phyloP scores from a whole-genome alignment of 2,888 invertebrate genomes.

The Nephrocerus scutellatus region DNA sequence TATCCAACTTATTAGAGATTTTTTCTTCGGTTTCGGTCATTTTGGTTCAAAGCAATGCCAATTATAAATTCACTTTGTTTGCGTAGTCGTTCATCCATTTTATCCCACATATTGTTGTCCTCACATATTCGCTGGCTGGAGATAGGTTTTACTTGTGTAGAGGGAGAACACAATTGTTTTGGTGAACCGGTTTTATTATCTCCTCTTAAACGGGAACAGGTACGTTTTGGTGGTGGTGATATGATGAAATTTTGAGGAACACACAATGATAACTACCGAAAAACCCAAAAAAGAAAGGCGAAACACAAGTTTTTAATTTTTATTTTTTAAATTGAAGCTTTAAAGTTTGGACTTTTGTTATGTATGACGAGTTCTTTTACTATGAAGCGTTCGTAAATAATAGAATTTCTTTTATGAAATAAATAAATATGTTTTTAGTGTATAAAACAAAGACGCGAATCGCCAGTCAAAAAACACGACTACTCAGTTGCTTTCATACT shows the following conservation, averaged over 20 bases:
- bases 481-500: conserved; percentile 2
- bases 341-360: background rate
- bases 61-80: conserved; percentile 6
- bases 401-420: no score
- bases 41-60: background rate
- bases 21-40: conserved; percentile 2
- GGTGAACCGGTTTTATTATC: conserved; percentile 1
- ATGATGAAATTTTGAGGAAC: no score
- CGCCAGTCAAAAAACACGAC: background rate
- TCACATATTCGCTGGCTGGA: no score
- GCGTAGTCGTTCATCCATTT: background rate
- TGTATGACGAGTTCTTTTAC: background rate
- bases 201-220: background rate
- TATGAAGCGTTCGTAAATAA: background rate
- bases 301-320: background rate
- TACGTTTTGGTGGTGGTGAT: no score
- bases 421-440: background rate
- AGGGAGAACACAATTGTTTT: background rate
- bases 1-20: background rate
- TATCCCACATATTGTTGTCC: no score
- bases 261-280: no score
- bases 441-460: background rate
- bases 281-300: background rate
- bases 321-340: background rate
- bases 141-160: background rate